Conservation (phyloP, 2,888 invertebrate genomes). For the Brenthis daphne region DNA sequence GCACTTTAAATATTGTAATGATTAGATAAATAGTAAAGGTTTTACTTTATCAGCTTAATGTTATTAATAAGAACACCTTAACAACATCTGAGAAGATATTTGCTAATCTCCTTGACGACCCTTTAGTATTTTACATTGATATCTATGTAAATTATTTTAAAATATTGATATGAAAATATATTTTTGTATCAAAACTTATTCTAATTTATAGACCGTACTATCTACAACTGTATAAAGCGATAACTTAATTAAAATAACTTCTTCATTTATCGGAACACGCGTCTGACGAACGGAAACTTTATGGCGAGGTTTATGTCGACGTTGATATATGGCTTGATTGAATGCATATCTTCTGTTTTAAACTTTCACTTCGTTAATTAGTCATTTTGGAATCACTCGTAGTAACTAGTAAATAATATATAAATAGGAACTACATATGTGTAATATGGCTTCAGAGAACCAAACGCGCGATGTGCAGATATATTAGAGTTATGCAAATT, state of each 20-base stretch:
- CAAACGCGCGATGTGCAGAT: too few species aligned
- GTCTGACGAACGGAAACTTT: slow-evolving; percentile 44
- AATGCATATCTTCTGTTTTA: slow-evolving; percentile 40
- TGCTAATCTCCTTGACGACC: too few species aligned
- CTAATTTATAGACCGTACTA: slow-evolving; percentile 1
- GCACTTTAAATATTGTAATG: too few species aligned
- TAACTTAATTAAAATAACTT: slow-evolving; percentile 65
- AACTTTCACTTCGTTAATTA: slow-evolving; percentile 46
- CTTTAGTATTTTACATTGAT: too few species aligned
- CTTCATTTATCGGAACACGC: slow-evolving; percentile 52
- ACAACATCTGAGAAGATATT: too few species aligned
- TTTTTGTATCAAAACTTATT: neutral
- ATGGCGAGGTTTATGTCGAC: slow-evolving; percentile 49
- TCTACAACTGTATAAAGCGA: slow-evolving; percentile 29
- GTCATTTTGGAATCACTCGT: slow-evolving; percentile 22
- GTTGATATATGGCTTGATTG: slow-evolving; percentile 35
- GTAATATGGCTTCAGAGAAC: too few species aligned
- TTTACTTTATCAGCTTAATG: too few species aligned
- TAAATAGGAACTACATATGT: too few species aligned
- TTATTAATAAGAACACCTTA: too few species aligned
- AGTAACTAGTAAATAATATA: neutral
- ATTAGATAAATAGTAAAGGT: too few species aligned
- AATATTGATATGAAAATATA: neutral
- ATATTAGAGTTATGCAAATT: neutral
- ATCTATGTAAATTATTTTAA: too few species aligned